Evolutionary conservation across 2,797 vertebrate genomes (phyloP), one percentile per base, ranked within the genome.

Genomic region (Hyperoplus lanceolatus): DNA sequence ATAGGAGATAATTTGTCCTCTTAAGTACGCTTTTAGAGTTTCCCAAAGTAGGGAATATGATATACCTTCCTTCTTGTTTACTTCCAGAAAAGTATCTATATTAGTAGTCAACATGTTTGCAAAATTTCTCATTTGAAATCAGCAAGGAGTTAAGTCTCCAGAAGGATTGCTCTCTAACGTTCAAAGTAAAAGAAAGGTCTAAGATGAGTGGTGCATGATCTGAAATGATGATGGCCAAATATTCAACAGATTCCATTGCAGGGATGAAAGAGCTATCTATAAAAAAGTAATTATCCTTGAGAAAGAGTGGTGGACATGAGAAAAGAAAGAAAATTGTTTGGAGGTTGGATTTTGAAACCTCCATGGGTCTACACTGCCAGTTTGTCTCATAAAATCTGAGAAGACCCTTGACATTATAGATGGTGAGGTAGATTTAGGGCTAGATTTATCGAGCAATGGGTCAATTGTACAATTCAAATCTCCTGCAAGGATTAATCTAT

Each of bases 211-310:
- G 62, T 18, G 61, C 7, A 72, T 75, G 61, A 54, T 78, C 50
- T 48, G 55, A 77, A n/a, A 81, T 77, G 29, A 81, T 45, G 10
- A 84, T 68, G 8, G 15, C 8, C 38, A 21, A 71, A 75, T 78
- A 84, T 12, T 84, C 70, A 29, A 39, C 58, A 38, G 48, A 36
- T 45, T 0, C 7, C 29, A 76, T 59, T 21, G 58, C 16, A 49
- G 0, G 42, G 12, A 39, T 46, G 16, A 58, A 73, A 1, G 39
- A 16, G 4, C 8, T 36, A 14, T 63, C 50, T 13, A 61, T 61
- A 15, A 72, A 61, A 41, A 48, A 21, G 4, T 38, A 60, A 4
- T 61, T 8, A 61, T 61, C 42, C 42, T 21, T 1, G 10, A 46
- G 46, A 21, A 62, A 14, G 60, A 48, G 1, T 36, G 60, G 2